Evolutionary conservation across 2,797 vertebrate genomes (phyloP).

Genomic region (Dermochelys coriacea): DNA sequence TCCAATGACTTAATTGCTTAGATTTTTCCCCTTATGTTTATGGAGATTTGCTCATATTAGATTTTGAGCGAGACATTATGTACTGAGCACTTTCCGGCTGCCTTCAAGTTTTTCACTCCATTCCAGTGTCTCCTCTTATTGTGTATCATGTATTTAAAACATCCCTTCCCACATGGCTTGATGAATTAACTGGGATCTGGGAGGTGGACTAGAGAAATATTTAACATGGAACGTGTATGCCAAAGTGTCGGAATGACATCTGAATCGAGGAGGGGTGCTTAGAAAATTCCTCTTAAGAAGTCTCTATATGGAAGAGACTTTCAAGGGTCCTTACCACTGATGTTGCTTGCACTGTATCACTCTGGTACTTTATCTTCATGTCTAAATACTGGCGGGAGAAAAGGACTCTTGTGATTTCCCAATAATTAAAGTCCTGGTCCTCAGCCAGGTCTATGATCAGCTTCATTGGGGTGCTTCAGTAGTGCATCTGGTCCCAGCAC

Average conservation of each 20-base stretch:
- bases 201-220: not conserved
- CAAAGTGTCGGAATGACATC: not conserved
- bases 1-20: slow-evolving; percentile 43
- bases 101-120: not conserved
- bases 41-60: not conserved
- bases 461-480: not conserved
- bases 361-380: not conserved
- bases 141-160: accelerated
- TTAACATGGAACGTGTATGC: not conserved
- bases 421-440: not conserved
- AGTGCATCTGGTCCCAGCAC: not conserved
- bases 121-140: not conserved
- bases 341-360: not conserved
- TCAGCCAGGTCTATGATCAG: not conserved
- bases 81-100: accelerated
- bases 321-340: not conserved
- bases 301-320: not conserved
- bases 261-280: not conserved
- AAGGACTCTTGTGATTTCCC: not conserved
- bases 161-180: accelerated
- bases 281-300: not conserved
- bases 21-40: slow-evolving; percentile 7
- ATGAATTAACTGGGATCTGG: accelerated
- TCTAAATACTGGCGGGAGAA: not conserved
- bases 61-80: not conserved